Evolutionary conservation across 2,797 vertebrate genomes (phyloP).

Genomic region (Xenops minutus): DNA sequence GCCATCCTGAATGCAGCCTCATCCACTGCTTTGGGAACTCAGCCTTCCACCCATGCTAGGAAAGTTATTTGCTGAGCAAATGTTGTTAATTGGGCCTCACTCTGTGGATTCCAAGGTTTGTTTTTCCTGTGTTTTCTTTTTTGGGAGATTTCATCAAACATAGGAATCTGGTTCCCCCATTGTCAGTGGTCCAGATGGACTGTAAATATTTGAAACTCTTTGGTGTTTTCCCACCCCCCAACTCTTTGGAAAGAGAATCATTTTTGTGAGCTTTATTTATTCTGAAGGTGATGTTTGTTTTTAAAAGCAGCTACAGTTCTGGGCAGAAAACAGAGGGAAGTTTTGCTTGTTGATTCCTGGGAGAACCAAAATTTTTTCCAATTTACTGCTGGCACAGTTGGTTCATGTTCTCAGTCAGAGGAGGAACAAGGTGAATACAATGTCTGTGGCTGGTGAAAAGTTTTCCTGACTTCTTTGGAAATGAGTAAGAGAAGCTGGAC

Average conservation of each 20-base stretch:
- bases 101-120: not conserved
- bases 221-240: fast-evolving
- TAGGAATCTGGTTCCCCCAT: not conserved
- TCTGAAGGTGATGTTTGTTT: not conserved
- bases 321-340: not conserved
- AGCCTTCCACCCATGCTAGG: not conserved
- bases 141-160: not conserved
- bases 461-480: not conserved
- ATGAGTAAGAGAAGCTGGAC: not conserved
- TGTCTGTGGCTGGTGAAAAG: not conserved
- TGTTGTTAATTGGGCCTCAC: not conserved
- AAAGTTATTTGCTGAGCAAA: not conserved
- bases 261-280: not conserved
- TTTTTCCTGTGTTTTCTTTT: not conserved
- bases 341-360: not conserved
- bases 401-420: not conserved
- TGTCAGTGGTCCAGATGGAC: not conserved
- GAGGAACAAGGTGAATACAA: not conserved
- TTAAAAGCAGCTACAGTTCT: not conserved
- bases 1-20: fast-evolving
- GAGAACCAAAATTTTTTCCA: not conserved
- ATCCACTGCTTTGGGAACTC: not conserved
- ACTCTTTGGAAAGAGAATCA: not conserved
- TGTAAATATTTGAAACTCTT: not conserved
- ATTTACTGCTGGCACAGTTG: not conserved